Conservation (phyloP, 64 coral and sea anemone genomes). For the Montipora sp. region DNA sequence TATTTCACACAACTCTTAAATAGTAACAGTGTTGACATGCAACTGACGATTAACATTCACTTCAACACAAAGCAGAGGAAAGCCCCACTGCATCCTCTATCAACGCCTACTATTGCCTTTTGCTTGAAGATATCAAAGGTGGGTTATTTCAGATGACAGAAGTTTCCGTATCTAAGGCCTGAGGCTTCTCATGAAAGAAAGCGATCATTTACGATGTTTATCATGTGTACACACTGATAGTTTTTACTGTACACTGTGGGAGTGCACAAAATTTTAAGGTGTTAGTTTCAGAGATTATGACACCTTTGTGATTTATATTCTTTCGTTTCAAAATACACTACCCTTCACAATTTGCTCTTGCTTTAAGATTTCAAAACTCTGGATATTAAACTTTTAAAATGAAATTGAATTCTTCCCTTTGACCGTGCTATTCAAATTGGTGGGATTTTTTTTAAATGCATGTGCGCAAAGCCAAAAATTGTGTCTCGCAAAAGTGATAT, state of each 20-base stretch:
- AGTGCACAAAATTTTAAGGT: background rate
- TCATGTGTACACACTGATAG: background rate
- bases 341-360: background rate
- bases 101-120: constrained; percentile 1
- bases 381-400: background rate
- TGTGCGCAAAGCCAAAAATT: background rate
- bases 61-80: constrained; percentile 2
- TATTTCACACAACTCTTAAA: constrained; percentile 2
- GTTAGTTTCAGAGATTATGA: background rate
- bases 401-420: too few species aligned
- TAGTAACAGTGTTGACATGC: background rate
- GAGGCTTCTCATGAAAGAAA: background rate
- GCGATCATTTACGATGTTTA: background rate
- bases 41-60: constrained; percentile 1
- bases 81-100: background rate
- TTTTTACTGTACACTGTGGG: background rate
- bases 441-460: background rate
- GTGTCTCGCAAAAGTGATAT: background rate
- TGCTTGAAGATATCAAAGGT: background rate
- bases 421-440: background rate
- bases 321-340: background rate
- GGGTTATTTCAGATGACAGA: constrained; percentile 3
- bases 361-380: background rate
- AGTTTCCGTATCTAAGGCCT: constrained; percentile 6
- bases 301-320: constrained; percentile 1